phyloP scores from a whole-genome alignment of 2,888 invertebrate species.

The Slavum lentiscoides region DNA sequence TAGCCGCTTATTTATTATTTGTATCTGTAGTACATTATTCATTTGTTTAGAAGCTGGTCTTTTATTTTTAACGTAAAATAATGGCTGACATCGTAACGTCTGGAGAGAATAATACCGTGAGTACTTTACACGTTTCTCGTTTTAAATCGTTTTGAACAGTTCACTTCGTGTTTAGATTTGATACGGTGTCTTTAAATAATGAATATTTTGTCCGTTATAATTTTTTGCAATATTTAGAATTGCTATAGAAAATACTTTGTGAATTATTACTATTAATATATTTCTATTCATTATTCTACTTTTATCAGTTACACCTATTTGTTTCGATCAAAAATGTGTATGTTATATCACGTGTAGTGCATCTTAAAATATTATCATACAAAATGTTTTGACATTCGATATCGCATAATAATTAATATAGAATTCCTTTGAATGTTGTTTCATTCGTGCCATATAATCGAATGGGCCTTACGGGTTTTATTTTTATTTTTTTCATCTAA shows the following conservation, averaged over 20 bases:
- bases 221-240: neutral
- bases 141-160: neutral
- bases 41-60: neutral
- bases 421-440: too few species aligned
- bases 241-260: too few species aligned
- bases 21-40: neutral
- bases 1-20: neutral
- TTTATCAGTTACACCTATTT: neutral
- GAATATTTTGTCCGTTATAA: neutral
- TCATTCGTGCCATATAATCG: too few species aligned
- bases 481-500: too few species aligned
- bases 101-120: conserved; percentile 20
- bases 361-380: neutral
- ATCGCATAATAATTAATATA: too few species aligned
- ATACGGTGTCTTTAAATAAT: neutral
- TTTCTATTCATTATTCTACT: neutral
- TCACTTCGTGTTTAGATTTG: neutral
- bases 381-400: neutral
- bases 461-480: too few species aligned
- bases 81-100: conserved; percentile 31
- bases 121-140: neutral
- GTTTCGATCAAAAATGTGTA: neutral
- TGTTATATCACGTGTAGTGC: neutral
- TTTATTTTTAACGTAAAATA: conserved; percentile 8
- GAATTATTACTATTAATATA: neutral